Percentiles rank a stretch among this genome's conserved stretches.
These are phyloP conservation scores for Tokudaia muenninki DNA, from an alignment of 2,797 vertebrate genomes.

Conservation along the genomic window DNA sequence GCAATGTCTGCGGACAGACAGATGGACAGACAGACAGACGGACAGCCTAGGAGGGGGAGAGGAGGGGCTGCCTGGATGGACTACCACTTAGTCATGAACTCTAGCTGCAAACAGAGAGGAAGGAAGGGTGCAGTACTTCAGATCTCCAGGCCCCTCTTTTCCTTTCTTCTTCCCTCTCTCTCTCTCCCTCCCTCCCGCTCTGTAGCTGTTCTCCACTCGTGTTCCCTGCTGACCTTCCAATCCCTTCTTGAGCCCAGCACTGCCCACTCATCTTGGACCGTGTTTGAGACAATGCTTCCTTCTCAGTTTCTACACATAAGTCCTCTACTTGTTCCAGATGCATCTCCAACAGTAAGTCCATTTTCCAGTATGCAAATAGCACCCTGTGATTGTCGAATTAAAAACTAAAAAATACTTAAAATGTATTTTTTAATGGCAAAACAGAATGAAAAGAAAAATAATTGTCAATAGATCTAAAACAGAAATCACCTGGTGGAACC, in stretches of 20 bases:
- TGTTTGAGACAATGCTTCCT: neutral
- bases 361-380: neutral
- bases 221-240: neutral
- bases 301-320: neutral
- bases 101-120: neutral
- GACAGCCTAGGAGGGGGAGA: neutral
- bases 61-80: neutral
- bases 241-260: neutral
- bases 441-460: neutral
- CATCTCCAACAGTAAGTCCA: neutral
- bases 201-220: neutral
- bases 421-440: neutral
- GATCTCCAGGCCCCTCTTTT: rapidly evolving
- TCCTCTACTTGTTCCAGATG: neutral
- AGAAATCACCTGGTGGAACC: neutral
- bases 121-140: rapidly evolving
- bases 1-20: neutral
- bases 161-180: neutral
- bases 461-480: conserved; percentile 14
- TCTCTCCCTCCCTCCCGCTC: neutral
- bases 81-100: neutral
- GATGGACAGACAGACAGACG: no score
- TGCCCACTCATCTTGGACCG: neutral
- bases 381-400: neutral
- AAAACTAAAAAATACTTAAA: conserved; percentile 56